Evolutionary conservation across 2,113 vertebrate genomes (phyloP).

Genomic region (Mandrillus leucophaeus): DNA sequence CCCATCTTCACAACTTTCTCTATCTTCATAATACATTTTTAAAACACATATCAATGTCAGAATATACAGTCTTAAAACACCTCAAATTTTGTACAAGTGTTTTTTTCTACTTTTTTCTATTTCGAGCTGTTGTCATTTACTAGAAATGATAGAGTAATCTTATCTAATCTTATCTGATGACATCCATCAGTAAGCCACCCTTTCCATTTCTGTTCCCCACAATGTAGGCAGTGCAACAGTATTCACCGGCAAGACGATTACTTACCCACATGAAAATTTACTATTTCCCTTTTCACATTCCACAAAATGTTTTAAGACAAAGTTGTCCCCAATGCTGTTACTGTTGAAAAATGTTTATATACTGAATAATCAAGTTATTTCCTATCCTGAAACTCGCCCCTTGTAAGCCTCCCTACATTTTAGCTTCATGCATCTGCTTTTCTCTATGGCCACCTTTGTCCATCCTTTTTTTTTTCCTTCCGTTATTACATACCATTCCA

Average conservation of each 20-base stretch:
- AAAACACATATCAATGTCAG: neutral
- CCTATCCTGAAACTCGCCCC: neutral
- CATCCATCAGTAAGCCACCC: neutral
- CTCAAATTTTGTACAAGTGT: neutral
- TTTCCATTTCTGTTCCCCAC: neutral
- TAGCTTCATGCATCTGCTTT: neutral
- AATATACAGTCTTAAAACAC: neutral
- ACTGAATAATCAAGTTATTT: neutral
- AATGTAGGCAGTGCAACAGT: neutral
- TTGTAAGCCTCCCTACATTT: rapidly evolving
- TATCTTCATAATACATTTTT: neutral
- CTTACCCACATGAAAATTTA: neutral
- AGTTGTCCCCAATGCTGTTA: neutral
- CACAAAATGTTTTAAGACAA: neutral
- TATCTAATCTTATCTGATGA: neutral
- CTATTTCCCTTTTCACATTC: neutral
- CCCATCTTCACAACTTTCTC: neutral
- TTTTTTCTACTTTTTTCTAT: neutral
- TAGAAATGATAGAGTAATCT: neutral
- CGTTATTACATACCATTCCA: no score
- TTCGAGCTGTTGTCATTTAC: neutral
- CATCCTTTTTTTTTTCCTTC: neutral
- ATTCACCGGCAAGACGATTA: neutral
- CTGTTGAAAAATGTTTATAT: neutral
- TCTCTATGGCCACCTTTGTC: neutral